These are phyloP conservation scores for Agonum fuliginosum DNA, from an alignment of 2,888 invertebrate genomes.

Conservation along the genomic window DNA sequence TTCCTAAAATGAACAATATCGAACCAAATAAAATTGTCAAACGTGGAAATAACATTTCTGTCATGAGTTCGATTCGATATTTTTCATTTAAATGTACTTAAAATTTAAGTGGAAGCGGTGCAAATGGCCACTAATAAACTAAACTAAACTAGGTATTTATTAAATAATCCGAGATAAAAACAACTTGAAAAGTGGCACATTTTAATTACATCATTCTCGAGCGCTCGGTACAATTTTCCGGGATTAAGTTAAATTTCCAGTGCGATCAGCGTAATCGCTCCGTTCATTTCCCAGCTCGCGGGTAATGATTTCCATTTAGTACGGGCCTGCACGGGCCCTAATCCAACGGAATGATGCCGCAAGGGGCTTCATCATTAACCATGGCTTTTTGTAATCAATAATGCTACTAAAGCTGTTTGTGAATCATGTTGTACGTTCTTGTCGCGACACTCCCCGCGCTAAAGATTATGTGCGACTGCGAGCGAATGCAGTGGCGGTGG, in stretches of 20 bases:
- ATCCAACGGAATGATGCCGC: slow-evolving; percentile 63
- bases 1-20: no score
- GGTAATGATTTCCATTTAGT: slow-evolving; percentile 42
- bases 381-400: slow-evolving; percentile 65
- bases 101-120: no score
- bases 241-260: slow-evolving; percentile 26
- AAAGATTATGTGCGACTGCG: slow-evolving; percentile 35
- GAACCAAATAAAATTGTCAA: no score
- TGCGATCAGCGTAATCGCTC: slow-evolving; percentile 5
- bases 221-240: slow-evolving; percentile 15
- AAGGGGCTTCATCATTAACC: slow-evolving; percentile 64
- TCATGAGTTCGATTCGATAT: no score
- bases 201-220: slow-evolving; percentile 24
- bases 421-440: slow-evolving; percentile 62
- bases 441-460: slow-evolving; percentile 27
- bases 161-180: no score
- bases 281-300: slow-evolving; percentile 27
- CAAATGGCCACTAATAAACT: no score
- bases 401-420: slow-evolving; percentile 63
- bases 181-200: slow-evolving; percentile 24
- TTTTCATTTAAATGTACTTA: no score
- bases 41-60: no score
- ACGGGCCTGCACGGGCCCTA: slow-evolving; percentile 55
- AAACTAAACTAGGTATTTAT: no score
- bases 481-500: background rate